Percentiles rank a stretch among this genome's conserved stretches.
Evolutionary conservation across 2,888 invertebrate species (phyloP).

Genomic region (Protonemura montana): DNA sequence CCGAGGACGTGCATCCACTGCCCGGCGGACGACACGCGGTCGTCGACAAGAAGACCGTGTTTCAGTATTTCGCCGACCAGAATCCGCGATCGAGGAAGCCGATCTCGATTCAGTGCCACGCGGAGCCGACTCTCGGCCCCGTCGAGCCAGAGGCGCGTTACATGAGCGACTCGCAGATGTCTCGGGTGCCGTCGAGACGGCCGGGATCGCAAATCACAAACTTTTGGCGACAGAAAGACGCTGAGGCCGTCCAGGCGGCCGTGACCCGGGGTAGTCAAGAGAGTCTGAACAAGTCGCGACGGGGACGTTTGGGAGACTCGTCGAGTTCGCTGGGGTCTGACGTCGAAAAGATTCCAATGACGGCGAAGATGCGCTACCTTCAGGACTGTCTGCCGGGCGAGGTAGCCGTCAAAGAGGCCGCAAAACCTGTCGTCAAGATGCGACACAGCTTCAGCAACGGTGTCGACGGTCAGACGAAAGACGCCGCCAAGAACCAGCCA

Average conservation of each 20-base stretch:
- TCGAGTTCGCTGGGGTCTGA: conserved; percentile 38
- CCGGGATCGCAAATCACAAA: conserved; percentile 51
- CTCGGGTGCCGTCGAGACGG: conserved; percentile 53
- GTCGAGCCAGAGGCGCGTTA: background rate
- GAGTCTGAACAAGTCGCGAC: background rate
- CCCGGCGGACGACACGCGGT: conserved; percentile 33
- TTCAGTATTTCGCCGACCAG: conserved; percentile 75
- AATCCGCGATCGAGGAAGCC: conserved; percentile 77
- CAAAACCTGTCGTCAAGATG: background rate
- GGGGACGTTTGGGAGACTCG: conserved; percentile 22
- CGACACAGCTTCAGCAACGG: background rate
- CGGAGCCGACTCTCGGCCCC: conserved; percentile 57
- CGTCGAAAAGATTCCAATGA: background rate
- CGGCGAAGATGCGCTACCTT: conserved; percentile 43
- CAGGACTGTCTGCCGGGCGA: conserved; percentile 37
- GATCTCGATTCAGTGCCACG: conserved; percentile 65
- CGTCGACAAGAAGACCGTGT: conserved; percentile 52
- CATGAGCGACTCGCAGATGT: conserved; percentile 60
- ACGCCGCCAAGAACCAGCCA: conserved; percentile 47
- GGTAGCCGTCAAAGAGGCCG: background rate
- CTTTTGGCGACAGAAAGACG: conserved; percentile 54
- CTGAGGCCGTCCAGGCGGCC: conserved; percentile 40
- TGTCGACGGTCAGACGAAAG: conserved; percentile 19
- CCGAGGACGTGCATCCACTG: conserved; percentile 53
- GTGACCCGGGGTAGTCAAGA: background rate